Conservation (phyloP, 2,113 vertebrate species). For the Chrysochloris asiatica region DNA sequence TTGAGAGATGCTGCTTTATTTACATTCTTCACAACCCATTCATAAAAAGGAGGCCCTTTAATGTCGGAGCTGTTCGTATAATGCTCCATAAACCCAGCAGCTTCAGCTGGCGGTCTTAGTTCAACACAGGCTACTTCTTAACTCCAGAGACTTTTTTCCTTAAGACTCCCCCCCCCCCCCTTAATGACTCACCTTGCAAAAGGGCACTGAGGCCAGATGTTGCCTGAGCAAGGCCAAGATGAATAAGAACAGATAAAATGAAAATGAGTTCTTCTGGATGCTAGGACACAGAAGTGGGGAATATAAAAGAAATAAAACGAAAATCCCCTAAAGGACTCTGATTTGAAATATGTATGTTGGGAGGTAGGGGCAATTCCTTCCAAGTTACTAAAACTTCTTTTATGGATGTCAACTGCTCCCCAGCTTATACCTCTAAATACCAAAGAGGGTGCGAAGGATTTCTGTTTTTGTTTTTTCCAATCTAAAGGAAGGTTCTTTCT, state of each 20-base stretch:
- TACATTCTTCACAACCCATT: conserved; percentile 80
- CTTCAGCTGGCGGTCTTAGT: conserved; percentile 56
- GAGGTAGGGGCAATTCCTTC: conserved; percentile 13
- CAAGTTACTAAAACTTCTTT: conserved; percentile 58
- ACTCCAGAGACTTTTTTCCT: conserved; percentile 45
- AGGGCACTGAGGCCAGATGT: conserved; percentile 70
- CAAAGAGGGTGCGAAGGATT: background rate
- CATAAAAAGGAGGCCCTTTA: conserved; percentile 79
- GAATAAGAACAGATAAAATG: conserved; percentile 66
- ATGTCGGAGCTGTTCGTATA: conserved; percentile 73
- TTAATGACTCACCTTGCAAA: conserved; percentile 75
- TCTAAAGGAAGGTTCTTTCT: background rate
- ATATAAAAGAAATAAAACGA: conserved; percentile 57
- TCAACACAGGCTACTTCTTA: conserved; percentile 64
- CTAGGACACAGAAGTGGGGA: conserved; percentile 27
- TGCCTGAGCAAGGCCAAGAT: conserved; percentile 63
- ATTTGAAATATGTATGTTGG: background rate
- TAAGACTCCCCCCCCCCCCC: conserved; percentile 2
- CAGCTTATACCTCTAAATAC: background rate
- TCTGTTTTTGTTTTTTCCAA: conserved; percentile 19
- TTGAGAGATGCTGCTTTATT: conserved; percentile 80
- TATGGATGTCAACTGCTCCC: conserved; percentile 28
- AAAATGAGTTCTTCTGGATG: conserved; percentile 54
- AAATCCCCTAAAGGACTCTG: conserved; percentile 50
- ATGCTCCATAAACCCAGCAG: conserved; percentile 76